Evolutionary conservation across 2,888 invertebrate species (phyloP).

Genomic region (Cantharis nigra): DNA sequence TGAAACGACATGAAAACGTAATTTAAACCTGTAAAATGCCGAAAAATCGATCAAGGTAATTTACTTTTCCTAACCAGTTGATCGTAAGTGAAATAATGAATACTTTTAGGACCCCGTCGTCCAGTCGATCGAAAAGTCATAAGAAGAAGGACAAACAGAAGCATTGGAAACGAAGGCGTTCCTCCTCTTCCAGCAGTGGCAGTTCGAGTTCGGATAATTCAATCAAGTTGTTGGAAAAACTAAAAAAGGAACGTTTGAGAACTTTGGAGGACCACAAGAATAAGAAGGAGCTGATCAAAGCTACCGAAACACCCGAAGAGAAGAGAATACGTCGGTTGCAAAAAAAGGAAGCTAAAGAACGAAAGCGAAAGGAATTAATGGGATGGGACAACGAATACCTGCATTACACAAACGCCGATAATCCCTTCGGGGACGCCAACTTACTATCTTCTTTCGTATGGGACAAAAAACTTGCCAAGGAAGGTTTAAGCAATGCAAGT

Average conservation of each 20-base stretch:
- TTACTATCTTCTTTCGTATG: constrained; percentile 95
- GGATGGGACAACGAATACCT: constrained; percentile 97
- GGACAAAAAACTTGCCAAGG: constrained; percentile 93
- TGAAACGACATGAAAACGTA: not conserved
- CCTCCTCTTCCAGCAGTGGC: constrained; percentile 13
- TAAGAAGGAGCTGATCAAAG: constrained; percentile 79
- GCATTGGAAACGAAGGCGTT: not conserved
- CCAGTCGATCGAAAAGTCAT: not conserved
- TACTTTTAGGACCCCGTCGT: not conserved
- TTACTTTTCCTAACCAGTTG: too few species aligned
- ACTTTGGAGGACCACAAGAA: constrained; percentile 68
- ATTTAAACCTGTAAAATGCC: not conserved
- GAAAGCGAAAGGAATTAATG: constrained; percentile 86
- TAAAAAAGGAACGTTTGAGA: constrained; percentile 73
- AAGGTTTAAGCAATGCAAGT: constrained; percentile 80
- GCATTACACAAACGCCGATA: constrained; percentile 96
- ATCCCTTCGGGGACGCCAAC: constrained; percentile 97
- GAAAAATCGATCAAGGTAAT: not conserved
- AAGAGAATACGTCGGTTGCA: constrained; percentile 79
- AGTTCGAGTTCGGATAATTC: constrained; percentile 59
- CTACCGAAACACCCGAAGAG: constrained; percentile 94
- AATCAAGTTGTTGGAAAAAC: constrained; percentile 69
- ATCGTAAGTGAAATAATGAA: too few species aligned
- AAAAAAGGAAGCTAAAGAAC: constrained; percentile 92
- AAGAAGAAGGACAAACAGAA: not conserved